Conservation (phyloP, 2,113 vertebrate genomes). For the Atractosteus spatula region DNA sequence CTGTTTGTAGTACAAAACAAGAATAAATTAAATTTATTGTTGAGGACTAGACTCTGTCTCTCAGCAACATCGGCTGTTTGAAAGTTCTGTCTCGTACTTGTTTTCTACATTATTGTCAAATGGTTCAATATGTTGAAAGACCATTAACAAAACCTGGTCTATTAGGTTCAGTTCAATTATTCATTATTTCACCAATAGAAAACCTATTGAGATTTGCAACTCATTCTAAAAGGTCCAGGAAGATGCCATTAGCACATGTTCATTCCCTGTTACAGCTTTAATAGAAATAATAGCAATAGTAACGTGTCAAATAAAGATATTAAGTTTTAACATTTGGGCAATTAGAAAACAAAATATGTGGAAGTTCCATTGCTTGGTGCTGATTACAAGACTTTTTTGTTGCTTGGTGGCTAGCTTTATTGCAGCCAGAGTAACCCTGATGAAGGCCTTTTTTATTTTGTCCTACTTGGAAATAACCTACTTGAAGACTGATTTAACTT, state of each 20-base stretch:
- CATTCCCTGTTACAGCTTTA: neutral
- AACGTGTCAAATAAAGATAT: conserved; percentile 5
- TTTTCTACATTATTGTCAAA: conserved; percentile 26
- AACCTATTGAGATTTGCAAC: conserved; percentile 9
- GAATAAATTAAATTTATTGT: no score
- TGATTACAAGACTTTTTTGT: neutral
- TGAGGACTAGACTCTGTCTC: no score
- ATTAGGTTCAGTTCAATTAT: conserved; percentile 36
- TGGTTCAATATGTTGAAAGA: conserved; percentile 26
- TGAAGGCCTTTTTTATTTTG: neutral
- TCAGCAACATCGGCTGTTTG: neutral
- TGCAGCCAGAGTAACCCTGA: neutral
- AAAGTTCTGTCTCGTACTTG: conserved; percentile 1
- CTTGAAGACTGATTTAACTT: conserved; percentile 11
- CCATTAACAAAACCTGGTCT: conserved; percentile 37
- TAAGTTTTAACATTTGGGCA: conserved; percentile 8
- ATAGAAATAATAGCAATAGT: conserved; percentile 6
- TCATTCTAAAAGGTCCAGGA: neutral
- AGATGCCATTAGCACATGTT: conserved; percentile 4
- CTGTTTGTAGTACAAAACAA: no score
- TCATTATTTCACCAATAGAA: conserved; percentile 35
- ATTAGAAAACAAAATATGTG: conserved; percentile 10
- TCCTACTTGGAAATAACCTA: neutral
- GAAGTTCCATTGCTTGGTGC: neutral
- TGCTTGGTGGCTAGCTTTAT: conserved; percentile 1